These are phyloP conservation scores for Apamea epomidion DNA, from an alignment of 2,888 invertebrate genomes.

Conservation along the genomic window DNA sequence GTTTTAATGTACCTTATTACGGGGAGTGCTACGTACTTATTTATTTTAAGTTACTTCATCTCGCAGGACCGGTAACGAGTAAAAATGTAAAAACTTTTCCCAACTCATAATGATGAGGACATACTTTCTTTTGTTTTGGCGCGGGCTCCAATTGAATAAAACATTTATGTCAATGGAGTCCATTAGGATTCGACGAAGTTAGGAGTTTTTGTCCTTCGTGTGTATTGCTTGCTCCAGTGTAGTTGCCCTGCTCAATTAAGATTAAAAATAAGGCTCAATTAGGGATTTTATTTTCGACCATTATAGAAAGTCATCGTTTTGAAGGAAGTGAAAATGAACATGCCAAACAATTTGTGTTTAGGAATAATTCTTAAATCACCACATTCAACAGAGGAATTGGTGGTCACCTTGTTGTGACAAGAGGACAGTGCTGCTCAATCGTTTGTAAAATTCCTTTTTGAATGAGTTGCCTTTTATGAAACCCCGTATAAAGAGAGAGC, in stretches of 20 bases:
- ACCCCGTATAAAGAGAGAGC: background rate
- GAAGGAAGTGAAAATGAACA: background rate
- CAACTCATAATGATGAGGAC: slow-evolving; percentile 87
- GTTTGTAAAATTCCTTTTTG: too few species aligned
- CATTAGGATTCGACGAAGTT: slow-evolving; percentile 86
- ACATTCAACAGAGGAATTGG: background rate
- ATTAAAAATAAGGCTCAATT: slow-evolving; percentile 37
- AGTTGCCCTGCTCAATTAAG: slow-evolving; percentile 69
- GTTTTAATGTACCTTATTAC: slow-evolving; percentile 57
- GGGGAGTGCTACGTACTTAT: slow-evolving; percentile 60
- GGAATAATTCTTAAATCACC: background rate
- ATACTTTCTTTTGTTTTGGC: slow-evolving; percentile 88
- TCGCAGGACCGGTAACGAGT: slow-evolving; percentile 80
- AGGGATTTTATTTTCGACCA: background rate
- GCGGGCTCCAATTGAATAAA: slow-evolving; percentile 87
- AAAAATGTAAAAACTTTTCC: slow-evolving; percentile 85
- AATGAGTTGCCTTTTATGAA: background rate
- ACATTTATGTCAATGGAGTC: slow-evolving; percentile 89
- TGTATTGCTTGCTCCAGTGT: slow-evolving; percentile 73
- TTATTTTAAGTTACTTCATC: slow-evolving; percentile 77
- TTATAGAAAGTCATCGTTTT: background rate
- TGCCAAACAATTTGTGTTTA: background rate
- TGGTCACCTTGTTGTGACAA: background rate
- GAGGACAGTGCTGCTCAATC: background rate
- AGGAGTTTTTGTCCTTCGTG: slow-evolving; percentile 76